A percentile compares a stretch with the other conserved stretches of the same genome.
phyloP scores from a whole-genome alignment of 30 jellyfish, hydroid and myxozoan genomes.

The Aurelia sp. region DNA sequence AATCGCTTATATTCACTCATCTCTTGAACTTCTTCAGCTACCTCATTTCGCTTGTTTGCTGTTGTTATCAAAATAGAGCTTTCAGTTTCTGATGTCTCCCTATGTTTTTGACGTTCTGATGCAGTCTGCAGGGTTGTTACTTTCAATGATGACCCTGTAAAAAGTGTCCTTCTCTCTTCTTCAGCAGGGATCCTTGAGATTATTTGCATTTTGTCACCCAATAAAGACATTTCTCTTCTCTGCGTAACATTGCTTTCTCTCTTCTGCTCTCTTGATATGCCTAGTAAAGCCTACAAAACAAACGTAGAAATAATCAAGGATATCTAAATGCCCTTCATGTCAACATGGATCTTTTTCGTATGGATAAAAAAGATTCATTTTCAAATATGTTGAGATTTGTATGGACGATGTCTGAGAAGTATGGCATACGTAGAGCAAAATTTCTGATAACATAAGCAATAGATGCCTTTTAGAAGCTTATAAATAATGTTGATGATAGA shows the following conservation, averaged over 20 bases:
- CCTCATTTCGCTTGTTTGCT: background rate
- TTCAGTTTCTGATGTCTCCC: conserved; percentile 32
- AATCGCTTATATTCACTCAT: conserved; percentile 46
- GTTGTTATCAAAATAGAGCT: conserved; percentile 40
- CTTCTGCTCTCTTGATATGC: conserved; percentile 43
- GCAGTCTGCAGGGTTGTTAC: conserved; percentile 70
- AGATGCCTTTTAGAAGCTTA: no score
- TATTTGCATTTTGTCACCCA: conserved; percentile 34
- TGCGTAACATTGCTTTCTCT: conserved; percentile 3
- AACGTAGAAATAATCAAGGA: background rate
- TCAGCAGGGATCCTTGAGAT: conserved; percentile 49
- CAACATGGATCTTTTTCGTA: no score
- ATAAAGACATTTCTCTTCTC: conserved; percentile 34
- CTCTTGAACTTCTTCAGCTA: background rate
- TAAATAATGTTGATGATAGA: no score
- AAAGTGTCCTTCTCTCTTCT: conserved; percentile 60
- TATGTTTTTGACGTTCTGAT: conserved; percentile 32
- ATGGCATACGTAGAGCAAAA: no score
- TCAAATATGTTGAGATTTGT: no score
- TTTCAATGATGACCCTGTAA: conserved; percentile 81
- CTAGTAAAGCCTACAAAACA: conserved; percentile 3
- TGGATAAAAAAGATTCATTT: no score
- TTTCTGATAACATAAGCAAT: no score
- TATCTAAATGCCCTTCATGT: no score
- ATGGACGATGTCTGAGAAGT: no score